Percentiles rank a stretch among this genome's conserved stretches.
These are phyloP conservation scores for Rhinolophus ferrumequinum DNA, from an alignment of 2,113 vertebrate species.

Conservation along the genomic window DNA sequence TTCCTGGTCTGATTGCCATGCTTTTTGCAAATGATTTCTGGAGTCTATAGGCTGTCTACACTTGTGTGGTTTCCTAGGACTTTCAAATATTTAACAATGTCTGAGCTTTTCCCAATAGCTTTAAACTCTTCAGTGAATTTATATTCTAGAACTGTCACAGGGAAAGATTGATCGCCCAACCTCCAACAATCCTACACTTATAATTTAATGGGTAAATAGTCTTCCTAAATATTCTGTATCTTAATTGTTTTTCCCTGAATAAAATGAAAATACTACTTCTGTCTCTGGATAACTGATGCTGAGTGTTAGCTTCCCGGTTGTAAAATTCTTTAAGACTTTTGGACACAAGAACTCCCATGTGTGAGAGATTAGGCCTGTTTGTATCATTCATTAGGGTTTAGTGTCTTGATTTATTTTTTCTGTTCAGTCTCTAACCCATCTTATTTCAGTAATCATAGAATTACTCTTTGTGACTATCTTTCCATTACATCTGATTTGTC, in stretches of 20 bases:
- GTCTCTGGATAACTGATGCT: background rate
- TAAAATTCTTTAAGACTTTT: background rate
- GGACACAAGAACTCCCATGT: background rate
- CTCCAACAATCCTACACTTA: background rate
- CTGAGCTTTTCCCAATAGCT: background rate
- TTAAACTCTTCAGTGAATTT: conserved; percentile 41
- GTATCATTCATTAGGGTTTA: background rate
- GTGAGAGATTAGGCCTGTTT: background rate
- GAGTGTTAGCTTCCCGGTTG: background rate
- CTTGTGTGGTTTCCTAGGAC: conserved; percentile 13
- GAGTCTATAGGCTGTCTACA: background rate
- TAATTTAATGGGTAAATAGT: conserved; percentile 24
- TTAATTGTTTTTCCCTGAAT: conserved; percentile 10
- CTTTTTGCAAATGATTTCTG: background rate
- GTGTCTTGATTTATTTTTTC: conserved; percentile 16
- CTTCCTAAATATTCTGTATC: conserved; percentile 5
- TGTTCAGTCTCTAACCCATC: background rate
- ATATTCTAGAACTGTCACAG: background rate
- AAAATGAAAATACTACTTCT: conserved; percentile 20
- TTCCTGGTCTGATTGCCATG: background rate
- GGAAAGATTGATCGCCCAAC: background rate
- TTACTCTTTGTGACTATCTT: background rate
- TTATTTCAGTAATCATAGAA: background rate
- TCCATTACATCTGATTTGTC: conserved; percentile 19
- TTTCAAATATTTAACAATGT: conserved; percentile 21